phyloP scores from a whole-genome alignment of 1,140 invertebrate species.

The Platyscapa corneri region DNA sequence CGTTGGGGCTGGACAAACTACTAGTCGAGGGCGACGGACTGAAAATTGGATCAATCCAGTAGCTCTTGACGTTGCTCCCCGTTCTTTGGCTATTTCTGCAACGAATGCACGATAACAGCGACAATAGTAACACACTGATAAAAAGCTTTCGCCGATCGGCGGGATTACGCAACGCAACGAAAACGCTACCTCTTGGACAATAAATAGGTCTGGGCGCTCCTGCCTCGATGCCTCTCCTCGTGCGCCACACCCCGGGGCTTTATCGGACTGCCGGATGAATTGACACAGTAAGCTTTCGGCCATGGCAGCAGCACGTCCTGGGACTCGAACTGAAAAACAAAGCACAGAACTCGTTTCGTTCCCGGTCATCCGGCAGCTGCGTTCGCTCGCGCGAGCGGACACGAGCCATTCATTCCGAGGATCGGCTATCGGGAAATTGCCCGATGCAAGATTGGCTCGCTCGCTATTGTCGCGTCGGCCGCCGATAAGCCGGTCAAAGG shows the following conservation, averaged over 20 bases:
- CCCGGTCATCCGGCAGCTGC: neutral
- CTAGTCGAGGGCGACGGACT: conserved; percentile 85
- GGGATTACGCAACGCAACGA: neutral
- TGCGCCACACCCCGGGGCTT: conserved; percentile 57
- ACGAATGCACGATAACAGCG: neutral
- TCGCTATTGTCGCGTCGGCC: too few relatives aligned
- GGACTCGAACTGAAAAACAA: conserved; percentile 82
- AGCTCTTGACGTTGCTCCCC: conserved; percentile 74
- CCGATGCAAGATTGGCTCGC: too few relatives aligned
- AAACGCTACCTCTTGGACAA: conserved; percentile 60
- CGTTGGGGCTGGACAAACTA: conserved; percentile 91
- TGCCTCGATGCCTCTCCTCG: conserved; percentile 54
- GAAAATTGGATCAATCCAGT: conserved; percentile 77
- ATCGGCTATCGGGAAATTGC: too few relatives aligned
- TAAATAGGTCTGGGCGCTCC: conserved; percentile 56
- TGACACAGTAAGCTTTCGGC: conserved; percentile 77
- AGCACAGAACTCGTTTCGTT: neutral
- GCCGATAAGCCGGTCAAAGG: too few relatives aligned
- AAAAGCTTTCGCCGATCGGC: too few relatives aligned
- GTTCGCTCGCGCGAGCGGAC: neutral
- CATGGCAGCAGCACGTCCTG: conserved; percentile 97
- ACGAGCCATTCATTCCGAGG: too few relatives aligned
- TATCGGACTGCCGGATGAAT: conserved; percentile 58
- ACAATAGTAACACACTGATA: too few relatives aligned
- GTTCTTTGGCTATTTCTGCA: conserved; percentile 68